Base-by-base conservation (phyloP, 1,140 invertebrate genomes). In the Rhopalosiphum padi region DNA sequence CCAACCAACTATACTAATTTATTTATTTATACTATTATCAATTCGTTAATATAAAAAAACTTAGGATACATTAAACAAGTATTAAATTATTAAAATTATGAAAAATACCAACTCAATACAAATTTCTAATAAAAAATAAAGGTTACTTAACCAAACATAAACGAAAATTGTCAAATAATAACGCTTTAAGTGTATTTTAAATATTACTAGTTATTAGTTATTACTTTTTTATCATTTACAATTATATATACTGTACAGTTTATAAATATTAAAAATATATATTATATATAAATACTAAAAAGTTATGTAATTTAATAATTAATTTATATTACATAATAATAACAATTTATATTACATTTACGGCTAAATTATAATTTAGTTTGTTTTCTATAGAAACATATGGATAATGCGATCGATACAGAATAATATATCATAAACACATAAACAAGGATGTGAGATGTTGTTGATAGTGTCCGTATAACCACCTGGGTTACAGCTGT, bases 401-500 rank as follows among this genome's bases (percentile, higher is more conserved):
- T 53, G 22, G 35, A 35, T 35, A 89, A 53, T 23, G n/a, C n/a
- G 21, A 89, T 89, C 21, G 22, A 53, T 53, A 89, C 18, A 41
- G 41, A 30, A 90, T 48, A 87, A 25, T 86, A 46, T 86, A 46
- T 86, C 23, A 86, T 86, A 30, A 46, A n/a, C 3, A 88, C 8
- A 30, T 37, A 60, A 18, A 60, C 53, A 30, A 23, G 23, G 25
- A 43, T 46, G 18, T 25, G 25, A 90, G 22, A 23, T 68, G 25
- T 68, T 90, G 35, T 68, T 68, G n/a, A 41, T 90, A 43, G 30
- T 60, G 25, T 60, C 11, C 35, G 22, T 25, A n/a, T n/a, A 90
- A 68, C 53, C 55, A 90, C 89, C 89, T 90, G 37, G 89, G 37
- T n/a, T 51, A 90, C 89, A 90, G 89, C 53, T 90, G 89, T 46